Base-by-base conservation (phyloP, 2,113 vertebrate species). In the Fulmarus glacialis region DNA sequence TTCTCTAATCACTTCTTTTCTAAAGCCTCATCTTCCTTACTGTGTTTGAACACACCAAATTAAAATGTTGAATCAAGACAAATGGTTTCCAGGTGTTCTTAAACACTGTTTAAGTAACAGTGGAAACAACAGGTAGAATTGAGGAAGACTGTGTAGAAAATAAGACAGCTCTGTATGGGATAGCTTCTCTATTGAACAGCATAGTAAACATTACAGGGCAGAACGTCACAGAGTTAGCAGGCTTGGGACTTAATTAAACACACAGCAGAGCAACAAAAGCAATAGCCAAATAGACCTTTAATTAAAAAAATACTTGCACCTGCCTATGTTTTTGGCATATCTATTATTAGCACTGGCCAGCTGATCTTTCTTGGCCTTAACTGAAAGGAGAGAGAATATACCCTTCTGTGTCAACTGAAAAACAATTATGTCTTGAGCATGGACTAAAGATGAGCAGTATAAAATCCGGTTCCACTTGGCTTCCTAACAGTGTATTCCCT, bases 401-500 rank as follows among this genome's bases (percentile, higher is more conserved):
- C 15, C 22, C 71, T 80, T 73, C 53, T 53, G 21, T 74, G 45
- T 66, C 63, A 77, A 62, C 32, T 66, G 42, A 70, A 77, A 89
- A 95, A 90, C 58, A 80, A 38, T 50, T 78, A 62, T 34, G 16
- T 93, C 64, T 87, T 66, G 72, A 89, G 48, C 40, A 36, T 12
- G 34, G 36, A 60, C 82, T 82, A 45, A 85, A 84, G 64, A 91
- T 43, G 43, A 91, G 42, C 29, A 45, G 24, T n/a, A 66, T 43
- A 90, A 94, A 92, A 91, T 60, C 83, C 82, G 60, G 81, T 94
- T 96, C 68, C 81, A 63, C 58, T 89, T 92, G 83, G 22, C 24
- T 92, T 90, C 80, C 78, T 90, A 92, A 66, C 14, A 58, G 48
- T 38, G 29, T 62, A 60, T 83, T 94, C 71, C n/a, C 62, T 66